Conservation (phyloP, 2,888 invertebrate species). For the Agriopis aurantiaria region DNA sequence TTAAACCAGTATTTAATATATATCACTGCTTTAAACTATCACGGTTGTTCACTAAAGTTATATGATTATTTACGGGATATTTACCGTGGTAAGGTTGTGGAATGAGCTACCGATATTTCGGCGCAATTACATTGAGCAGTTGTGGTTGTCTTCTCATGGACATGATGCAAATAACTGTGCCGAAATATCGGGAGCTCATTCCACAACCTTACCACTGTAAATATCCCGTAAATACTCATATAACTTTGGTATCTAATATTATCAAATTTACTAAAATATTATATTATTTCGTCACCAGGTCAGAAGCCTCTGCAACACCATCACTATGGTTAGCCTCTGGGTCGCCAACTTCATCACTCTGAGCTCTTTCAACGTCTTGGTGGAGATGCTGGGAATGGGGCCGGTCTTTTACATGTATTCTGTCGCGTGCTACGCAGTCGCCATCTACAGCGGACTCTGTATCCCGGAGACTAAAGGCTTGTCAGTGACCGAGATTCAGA, state of each 20-base stretch:
- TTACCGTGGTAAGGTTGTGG: too few species aligned
- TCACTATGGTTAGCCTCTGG: constrained; percentile 61
- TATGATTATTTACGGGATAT: too few species aligned
- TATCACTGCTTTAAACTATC: too few species aligned
- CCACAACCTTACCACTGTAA: too few species aligned
- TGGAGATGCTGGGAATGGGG: constrained; percentile 63
- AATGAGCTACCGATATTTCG: too few species aligned
- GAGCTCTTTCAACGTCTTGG: constrained; percentile 66
- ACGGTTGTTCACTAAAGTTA: too few species aligned
- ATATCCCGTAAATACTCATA: too few species aligned
- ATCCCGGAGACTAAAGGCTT: constrained; percentile 78
- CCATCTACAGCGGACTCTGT: constrained; percentile 61
- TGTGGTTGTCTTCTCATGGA: too few species aligned
- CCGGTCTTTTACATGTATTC: constrained; percentile 73
- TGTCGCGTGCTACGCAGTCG: constrained; percentile 59
- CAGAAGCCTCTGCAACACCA: constrained; percentile 64
- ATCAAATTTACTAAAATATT: background rate
- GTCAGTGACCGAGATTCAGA: constrained; percentile 65
- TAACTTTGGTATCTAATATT: background rate
- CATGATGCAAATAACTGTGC: too few species aligned
- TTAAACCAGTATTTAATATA: too few species aligned
- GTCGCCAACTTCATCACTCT: constrained; percentile 65
- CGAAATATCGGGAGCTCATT: too few species aligned
- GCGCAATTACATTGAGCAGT: too few species aligned
- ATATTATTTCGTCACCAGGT: constrained; percentile 51